These are phyloP conservation scores for Bombus consobrinus DNA, from an alignment of 1,140 invertebrate species.

Conservation along the genomic window DNA sequence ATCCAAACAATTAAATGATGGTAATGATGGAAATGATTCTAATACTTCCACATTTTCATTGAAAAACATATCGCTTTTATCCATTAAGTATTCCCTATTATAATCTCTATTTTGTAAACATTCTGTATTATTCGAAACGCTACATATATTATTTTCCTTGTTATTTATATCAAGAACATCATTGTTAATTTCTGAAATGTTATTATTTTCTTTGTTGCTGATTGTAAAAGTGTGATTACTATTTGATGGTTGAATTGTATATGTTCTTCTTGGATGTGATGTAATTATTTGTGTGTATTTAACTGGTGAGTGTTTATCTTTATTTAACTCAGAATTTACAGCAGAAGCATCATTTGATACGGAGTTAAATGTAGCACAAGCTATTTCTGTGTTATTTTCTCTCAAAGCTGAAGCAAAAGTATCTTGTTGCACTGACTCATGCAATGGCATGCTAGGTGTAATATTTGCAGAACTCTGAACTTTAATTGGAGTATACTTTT, in stretches of 20 bases:
- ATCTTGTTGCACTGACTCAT: conserved; percentile 4
- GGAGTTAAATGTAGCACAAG: background rate
- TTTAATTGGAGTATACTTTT: background rate
- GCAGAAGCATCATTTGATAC: background rate
- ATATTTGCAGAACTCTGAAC: background rate
- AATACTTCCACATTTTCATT: background rate
- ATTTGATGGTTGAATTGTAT: conserved; percentile 15
- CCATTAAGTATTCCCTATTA: background rate
- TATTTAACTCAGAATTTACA: conserved; percentile 1
- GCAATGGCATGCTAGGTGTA: background rate
- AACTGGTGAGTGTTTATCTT: background rate
- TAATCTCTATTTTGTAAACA: background rate
- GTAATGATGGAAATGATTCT: conserved; percentile 44
- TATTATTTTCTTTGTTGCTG: background rate
- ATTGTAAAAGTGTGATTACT: background rate
- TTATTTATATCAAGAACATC: background rate
- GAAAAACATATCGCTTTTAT: background rate
- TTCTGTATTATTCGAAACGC: background rate
- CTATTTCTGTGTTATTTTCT: conserved; percentile 9
- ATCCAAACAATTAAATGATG: conserved; percentile 42
- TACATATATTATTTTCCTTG: background rate
- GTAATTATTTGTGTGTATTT: background rate
- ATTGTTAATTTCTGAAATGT: background rate
- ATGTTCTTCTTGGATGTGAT: conserved; percentile 23
- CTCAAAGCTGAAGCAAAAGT: conserved; percentile 19